A percentile compares a stretch with the other conserved stretches of the same genome.
Conservation (phyloP, 2,797 vertebrate genomes). For the Bryconaethiops microstoma region DNA sequence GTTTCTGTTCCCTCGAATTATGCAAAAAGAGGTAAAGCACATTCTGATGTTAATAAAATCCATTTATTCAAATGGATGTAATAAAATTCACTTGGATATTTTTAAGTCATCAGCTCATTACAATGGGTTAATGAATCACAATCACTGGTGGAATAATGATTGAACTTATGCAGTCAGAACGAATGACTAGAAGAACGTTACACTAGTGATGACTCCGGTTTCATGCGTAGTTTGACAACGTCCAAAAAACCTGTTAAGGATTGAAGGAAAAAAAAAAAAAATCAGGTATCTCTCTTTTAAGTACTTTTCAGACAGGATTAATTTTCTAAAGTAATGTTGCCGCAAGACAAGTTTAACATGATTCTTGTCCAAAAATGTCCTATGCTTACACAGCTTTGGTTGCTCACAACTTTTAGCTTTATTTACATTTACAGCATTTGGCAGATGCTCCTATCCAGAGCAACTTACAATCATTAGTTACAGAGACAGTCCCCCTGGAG, state of each 20-base stretch:
- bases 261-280: not conserved
- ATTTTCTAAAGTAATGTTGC: not conserved
- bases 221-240: conserved; percentile 22
- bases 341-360: too few species aligned
- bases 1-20: not conserved
- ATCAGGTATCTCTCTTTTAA: not conserved
- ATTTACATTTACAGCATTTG: too few species aligned
- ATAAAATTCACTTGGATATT: conserved; percentile 21
- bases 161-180: conserved; percentile 17
- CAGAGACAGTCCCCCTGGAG: too few species aligned
- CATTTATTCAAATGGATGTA: conserved; percentile 16
- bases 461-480: too few species aligned
- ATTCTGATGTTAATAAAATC: not conserved
- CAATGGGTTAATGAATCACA: conserved; percentile 28
- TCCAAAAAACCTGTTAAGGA: conserved; percentile 9
- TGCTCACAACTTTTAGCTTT: too few species aligned
- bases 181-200: not conserved
- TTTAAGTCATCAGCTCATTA: not conserved
- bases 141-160: not conserved
- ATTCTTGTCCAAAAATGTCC: too few species aligned
- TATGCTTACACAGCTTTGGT: too few species aligned
- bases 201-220: conserved; percentile 13
- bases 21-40: not conserved
- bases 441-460: too few species aligned
- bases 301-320: not conserved